A percentile compares a stretch with the other conserved stretches of the same genome.
Evolutionary conservation across 2,888 invertebrate species (phyloP).

Genomic region (Drosophila heteroneura): DNA sequence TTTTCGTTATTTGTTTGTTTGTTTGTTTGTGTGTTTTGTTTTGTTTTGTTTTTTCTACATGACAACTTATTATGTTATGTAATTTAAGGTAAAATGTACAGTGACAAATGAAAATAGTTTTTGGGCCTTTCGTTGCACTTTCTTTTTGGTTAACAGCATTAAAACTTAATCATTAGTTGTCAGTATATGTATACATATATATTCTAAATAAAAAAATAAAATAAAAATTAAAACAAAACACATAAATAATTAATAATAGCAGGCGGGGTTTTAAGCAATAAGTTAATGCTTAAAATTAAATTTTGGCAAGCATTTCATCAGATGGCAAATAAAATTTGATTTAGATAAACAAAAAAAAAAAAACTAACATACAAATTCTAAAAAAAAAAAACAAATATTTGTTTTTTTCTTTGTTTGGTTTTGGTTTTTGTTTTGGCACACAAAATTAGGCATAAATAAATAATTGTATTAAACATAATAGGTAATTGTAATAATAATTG

Average conservation of each 20-base stretch:
- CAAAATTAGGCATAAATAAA: constrained; percentile 68
- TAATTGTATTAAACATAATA: constrained; percentile 35
- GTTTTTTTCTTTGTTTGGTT: constrained; percentile 8
- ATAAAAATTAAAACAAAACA: constrained; percentile 22
- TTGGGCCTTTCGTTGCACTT: constrained; percentile 46
- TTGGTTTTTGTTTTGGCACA: constrained; percentile 58
- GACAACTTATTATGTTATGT: constrained; percentile 53
- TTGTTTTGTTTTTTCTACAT: constrained; percentile 27
- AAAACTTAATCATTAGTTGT: constrained; percentile 25
- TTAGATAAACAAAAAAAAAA: constrained; percentile 10
- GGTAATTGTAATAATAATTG: constrained; percentile 9
- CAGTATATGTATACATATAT: background rate
- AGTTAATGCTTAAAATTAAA: constrained; percentile 55
- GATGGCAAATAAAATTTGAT: constrained; percentile 67
- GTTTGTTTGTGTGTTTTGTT: constrained; percentile 24
- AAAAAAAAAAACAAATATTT: constrained; percentile 11
- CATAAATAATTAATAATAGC: constrained; percentile 57
- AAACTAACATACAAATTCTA: constrained; percentile 5
- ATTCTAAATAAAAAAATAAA: constrained; percentile 17
- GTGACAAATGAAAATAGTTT: constrained; percentile 45
- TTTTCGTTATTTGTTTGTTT: constrained; percentile 70
- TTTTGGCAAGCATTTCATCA: constrained; percentile 71
- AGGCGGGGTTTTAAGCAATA: constrained; percentile 37
- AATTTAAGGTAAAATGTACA: constrained; percentile 69
- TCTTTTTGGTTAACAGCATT: constrained; percentile 62